phyloP scores from a whole-genome alignment of 2,113 vertebrate species.

The Poecilia latipinna region DNA sequence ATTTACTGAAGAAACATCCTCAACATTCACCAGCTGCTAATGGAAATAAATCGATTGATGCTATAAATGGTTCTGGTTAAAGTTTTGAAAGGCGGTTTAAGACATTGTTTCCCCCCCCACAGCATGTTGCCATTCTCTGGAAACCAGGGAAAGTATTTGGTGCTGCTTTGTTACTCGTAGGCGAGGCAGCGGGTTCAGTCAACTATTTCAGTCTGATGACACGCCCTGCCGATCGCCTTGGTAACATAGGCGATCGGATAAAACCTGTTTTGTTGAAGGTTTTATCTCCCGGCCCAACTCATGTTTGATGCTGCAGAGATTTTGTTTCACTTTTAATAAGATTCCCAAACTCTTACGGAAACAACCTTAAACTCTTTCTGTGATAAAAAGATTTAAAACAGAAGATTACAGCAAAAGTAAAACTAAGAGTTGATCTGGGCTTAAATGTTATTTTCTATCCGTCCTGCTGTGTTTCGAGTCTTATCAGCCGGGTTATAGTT shows the following conservation, averaged over 20 bases:
- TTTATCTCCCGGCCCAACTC: constrained; percentile 62
- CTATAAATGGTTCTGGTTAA: background rate
- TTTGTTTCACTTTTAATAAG: constrained; percentile 29
- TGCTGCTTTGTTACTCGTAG: constrained; percentile 58
- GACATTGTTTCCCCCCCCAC: background rate
- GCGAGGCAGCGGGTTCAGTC: constrained; percentile 61
- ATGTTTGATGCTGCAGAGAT: constrained; percentile 31
- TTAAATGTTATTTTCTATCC: background rate
- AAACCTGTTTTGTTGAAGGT: constrained; percentile 16
- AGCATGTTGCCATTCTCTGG: constrained; percentile 32
- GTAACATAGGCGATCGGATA: constrained; percentile 1
- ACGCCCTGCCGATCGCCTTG: constrained; percentile 60
- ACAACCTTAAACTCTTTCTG: background rate
- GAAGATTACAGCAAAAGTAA: background rate
- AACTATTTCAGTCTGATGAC: constrained; percentile 63
- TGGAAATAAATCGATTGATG: background rate
- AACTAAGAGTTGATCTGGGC: background rate
- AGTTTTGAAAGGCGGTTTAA: background rate
- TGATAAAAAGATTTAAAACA: background rate
- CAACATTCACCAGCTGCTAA: background rate
- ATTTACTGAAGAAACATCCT: background rate
- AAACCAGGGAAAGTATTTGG: constrained; percentile 58
- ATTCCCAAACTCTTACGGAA: background rate
- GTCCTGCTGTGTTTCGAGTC: background rate
- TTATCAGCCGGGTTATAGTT: constrained; percentile 1